Evolutionary conservation across 2,113 vertebrate genomes (phyloP).

Genomic region (Corythoichthys haematopterus): DNA sequence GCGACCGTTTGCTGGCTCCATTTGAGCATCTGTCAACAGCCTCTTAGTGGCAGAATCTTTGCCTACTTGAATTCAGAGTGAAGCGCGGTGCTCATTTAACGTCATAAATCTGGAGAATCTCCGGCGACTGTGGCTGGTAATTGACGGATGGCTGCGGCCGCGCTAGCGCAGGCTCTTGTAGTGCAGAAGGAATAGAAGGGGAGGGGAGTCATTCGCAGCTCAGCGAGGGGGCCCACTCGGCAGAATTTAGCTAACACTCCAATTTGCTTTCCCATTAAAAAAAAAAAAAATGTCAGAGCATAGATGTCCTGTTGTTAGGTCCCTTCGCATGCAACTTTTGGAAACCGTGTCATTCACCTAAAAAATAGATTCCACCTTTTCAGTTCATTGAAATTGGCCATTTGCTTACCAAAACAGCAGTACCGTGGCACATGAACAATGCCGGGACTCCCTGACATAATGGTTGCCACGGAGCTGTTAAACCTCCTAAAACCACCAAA

Average conservation of each 20-base stretch:
- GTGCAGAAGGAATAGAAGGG: constrained; percentile 13
- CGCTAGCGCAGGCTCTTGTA: constrained; percentile 42
- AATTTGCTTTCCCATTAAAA: constrained; percentile 55
- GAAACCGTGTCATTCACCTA: not conserved
- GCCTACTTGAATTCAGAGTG: constrained; percentile 28
- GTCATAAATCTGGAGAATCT: constrained; percentile 46
- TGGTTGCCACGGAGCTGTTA: too few relatives aligned
- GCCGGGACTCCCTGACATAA: too few relatives aligned
- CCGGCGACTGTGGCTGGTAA: constrained; percentile 45
- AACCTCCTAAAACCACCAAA: too few relatives aligned
- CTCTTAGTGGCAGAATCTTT: constrained; percentile 34
- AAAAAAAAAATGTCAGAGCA: constrained; percentile 50
- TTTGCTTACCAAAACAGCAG: not conserved
- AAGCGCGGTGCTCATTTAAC: constrained; percentile 32
- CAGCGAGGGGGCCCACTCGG: constrained; percentile 47
- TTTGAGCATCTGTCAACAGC: constrained; percentile 41
- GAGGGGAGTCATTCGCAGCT: constrained; percentile 61
- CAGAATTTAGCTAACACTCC: constrained; percentile 50
- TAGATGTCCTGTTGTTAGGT: constrained; percentile 49
- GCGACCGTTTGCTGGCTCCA: constrained; percentile 23
- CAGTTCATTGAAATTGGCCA: not conserved
- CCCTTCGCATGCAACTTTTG: constrained; percentile 21
- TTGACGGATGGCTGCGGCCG: constrained; percentile 54
- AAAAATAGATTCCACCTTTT: not conserved
- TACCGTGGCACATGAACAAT: not conserved